phyloP scores from a whole-genome alignment of 2,888 invertebrate species.

The Tortrix viridana region DNA sequence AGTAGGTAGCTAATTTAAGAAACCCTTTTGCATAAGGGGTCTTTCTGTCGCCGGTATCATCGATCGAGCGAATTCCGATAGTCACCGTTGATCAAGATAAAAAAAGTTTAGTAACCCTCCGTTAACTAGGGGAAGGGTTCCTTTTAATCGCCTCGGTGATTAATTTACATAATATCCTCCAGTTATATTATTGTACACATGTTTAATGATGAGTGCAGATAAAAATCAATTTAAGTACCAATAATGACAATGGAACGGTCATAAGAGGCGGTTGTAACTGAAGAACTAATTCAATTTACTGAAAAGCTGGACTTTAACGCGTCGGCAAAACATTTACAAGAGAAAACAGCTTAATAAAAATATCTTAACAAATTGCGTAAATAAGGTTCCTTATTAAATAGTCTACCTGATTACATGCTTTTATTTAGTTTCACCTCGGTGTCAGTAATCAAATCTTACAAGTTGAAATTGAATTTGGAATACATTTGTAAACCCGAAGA shows the following conservation, averaged over 20 bases:
- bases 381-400: too few species aligned
- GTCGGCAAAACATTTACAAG: too few species aligned
- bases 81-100: slow-evolving; percentile 57
- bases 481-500: too few species aligned
- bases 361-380: too few species aligned
- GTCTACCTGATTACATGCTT: too few species aligned
- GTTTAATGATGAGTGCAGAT: slow-evolving; percentile 32
- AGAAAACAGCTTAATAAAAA: too few species aligned
- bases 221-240: slow-evolving; percentile 18
- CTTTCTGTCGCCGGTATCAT: slow-evolving; percentile 53
- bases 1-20: slow-evolving; percentile 25
- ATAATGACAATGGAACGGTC: slow-evolving; percentile 12
- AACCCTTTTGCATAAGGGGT: slow-evolving; percentile 37
- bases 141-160: slow-evolving; percentile 74
- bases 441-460: too few species aligned
- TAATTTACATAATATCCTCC: slow-evolving; percentile 77
- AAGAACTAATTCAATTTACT: too few species aligned
- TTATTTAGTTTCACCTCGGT: too few species aligned
- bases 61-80: slow-evolving; percentile 68
- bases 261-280: neutral
- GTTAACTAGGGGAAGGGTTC: slow-evolving; percentile 43
- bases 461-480: too few species aligned
- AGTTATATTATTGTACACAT: slow-evolving; percentile 40
- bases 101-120: slow-evolving; percentile 59
- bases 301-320: too few species aligned